Base-by-base conservation (phyloP, 2,113 vertebrate genomes). In the Lepidothrix coronata region DNA sequence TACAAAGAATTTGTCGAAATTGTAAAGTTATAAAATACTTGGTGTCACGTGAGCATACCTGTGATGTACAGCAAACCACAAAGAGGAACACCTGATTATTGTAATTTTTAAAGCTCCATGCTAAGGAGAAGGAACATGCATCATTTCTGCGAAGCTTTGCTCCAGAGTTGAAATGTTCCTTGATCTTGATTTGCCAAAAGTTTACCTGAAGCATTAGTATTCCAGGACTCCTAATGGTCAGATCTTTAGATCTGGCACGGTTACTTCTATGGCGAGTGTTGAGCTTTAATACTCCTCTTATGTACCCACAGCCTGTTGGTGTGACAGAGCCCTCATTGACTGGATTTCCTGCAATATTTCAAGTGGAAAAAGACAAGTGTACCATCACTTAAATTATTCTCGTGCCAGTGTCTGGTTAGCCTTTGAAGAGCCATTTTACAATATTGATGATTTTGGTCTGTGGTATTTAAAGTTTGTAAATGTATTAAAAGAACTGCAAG, bases 381-480 rank as follows among this genome's bases (percentile, higher is more conserved):
- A n/a, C 61, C 4, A 6, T 74, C 54, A 51, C 14, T 4, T 55
- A 12, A 41, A 8, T 31, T 44, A 44, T 30, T 82, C 71, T 70
- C 66, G 21, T 17, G 31, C 74, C 33, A 17, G 62, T 80, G 59
- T 73, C 43, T 20, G 75, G 51, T 88, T 46, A 73, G 68, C 68
- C 43, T 89, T 55, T 48, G 17, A 78, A 88, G 37, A 89, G 78
- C 77, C 41, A 13, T 71, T 63, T 41, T 30, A 77, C 35, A 78
- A 1, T 33, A 76, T 4, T 44, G 33, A 30, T 55, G 28, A 73
- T 49, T 95, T 55, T 88, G 67, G 63, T 68, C 83, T 91, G 79
- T 39, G 39, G 62, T 85, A 79, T 90, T 87, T 75, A n/a, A 76
- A 93, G 88, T 51, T 31, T 93, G 59, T 74, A 88, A 83, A 87